These are phyloP conservation scores for Dolichopus griseipennis DNA, from an alignment of 2,888 invertebrate species.

Conservation along the genomic window DNA sequence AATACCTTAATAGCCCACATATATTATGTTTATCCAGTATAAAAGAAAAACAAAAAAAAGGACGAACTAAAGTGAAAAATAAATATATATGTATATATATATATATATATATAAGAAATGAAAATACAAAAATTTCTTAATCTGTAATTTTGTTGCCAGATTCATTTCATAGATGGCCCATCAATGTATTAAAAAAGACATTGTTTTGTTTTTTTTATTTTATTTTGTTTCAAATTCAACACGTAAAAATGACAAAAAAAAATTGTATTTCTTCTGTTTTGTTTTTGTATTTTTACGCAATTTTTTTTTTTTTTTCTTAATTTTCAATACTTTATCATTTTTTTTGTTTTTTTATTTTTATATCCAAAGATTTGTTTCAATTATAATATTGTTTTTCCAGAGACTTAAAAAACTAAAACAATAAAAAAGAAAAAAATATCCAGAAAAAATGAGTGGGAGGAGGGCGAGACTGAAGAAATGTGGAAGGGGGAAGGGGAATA, in stretches of 20 bases:
- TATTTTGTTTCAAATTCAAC: not conserved
- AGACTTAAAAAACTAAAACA: not conserved
- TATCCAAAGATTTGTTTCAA: constrained; percentile 1
- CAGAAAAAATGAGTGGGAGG: not conserved
- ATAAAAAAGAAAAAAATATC: not conserved
- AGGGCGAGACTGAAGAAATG: not conserved
- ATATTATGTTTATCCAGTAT: not conserved
- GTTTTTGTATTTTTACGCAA: not conserved
- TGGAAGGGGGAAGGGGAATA: not conserved
- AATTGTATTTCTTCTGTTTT: not conserved
- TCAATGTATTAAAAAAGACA: not conserved
- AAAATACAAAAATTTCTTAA: not conserved
- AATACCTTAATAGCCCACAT: not conserved
- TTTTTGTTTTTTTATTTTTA: not conserved
- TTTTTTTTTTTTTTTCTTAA: not conserved
- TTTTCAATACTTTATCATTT: not conserved
- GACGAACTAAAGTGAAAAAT: no score
- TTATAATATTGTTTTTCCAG: constrained; percentile 6
- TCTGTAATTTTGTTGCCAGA: not conserved
- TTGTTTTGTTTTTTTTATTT: no score
- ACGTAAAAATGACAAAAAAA: not conserved
- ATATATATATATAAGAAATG: no score
- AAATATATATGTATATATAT: no score
- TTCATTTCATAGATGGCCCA: constrained; percentile 6
- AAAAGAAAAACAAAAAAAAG: not conserved